Evolutionary conservation across 35 echinoderm and acorn worm species (phyloP).

Genomic region (Lytechinus pictus): DNA sequence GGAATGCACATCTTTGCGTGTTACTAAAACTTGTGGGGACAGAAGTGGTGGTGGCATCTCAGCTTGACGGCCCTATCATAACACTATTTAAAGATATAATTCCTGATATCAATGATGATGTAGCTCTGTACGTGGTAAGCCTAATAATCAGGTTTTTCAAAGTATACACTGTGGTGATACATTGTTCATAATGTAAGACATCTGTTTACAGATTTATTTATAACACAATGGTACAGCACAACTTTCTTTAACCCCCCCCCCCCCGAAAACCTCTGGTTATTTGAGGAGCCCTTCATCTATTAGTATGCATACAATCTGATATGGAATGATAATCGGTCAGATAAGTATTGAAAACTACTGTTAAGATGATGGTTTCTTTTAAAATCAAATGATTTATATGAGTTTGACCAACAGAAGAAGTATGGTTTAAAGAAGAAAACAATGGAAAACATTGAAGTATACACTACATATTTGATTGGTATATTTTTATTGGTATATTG

Average conservation of each 20-base stretch:
- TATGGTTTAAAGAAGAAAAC: background rate
- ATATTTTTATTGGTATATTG: background rate
- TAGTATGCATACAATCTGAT: too few relatives aligned
- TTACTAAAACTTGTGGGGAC: background rate
- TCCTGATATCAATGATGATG: background rate
- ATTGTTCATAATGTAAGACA: background rate
- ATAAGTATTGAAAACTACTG: too few relatives aligned
- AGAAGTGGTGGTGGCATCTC: background rate
- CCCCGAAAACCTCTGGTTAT: too few relatives aligned
- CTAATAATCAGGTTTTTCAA: background rate
- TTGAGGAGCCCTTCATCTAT: too few relatives aligned
- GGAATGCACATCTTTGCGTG: background rate
- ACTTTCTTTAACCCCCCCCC: too few relatives aligned
- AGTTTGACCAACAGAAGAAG: background rate
- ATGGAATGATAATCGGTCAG: too few relatives aligned
- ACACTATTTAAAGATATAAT: background rate
- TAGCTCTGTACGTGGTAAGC: background rate
- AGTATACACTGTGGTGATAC: background rate
- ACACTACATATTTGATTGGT: background rate
- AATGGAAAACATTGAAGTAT: too few relatives aligned
- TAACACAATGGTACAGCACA: too few relatives aligned
- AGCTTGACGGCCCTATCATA: background rate
- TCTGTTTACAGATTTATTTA: background rate
- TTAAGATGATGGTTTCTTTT: too few relatives aligned
- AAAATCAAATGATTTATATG: too few relatives aligned